Percentiles rank a stretch among this genome's conserved stretches.
These are phyloP conservation scores for Nothura maculosa DNA, from an alignment of 2,797 vertebrate species.

Conservation along the genomic window DNA sequence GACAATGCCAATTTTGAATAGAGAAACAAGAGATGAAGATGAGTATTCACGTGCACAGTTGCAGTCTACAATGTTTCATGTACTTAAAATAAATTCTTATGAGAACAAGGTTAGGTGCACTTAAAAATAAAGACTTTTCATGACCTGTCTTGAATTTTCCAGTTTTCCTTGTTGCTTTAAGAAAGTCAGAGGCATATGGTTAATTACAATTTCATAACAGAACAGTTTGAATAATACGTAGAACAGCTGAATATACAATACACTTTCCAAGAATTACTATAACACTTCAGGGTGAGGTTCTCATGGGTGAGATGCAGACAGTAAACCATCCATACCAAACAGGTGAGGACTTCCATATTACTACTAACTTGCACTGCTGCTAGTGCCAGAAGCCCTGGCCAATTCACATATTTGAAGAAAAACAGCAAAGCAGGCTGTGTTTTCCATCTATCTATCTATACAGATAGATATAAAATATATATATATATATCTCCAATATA, in stretches of 20 bases:
- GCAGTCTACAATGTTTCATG: constrained; percentile 64
- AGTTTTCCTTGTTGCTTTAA: constrained; percentile 76
- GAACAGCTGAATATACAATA: constrained; percentile 67
- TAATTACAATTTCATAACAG: constrained; percentile 65
- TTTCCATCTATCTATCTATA: not conserved
- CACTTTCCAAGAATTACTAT: constrained; percentile 39
- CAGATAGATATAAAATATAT: too few species aligned
- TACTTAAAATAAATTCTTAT: constrained; percentile 67
- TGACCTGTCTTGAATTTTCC: constrained; percentile 69
- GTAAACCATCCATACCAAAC: not conserved
- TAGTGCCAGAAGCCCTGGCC: not conserved
- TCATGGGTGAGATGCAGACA: constrained; percentile 1
- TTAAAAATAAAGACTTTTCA: constrained; percentile 71
- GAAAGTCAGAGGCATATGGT: constrained; percentile 67
- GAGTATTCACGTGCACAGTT: constrained; percentile 57
- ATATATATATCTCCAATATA: too few species aligned
- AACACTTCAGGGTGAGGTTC: constrained; percentile 34
- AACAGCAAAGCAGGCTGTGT: not conserved
- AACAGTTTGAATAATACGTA: constrained; percentile 44
- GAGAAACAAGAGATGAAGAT: constrained; percentile 39
- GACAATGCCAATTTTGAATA: constrained; percentile 66
- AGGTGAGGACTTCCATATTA: not conserved
- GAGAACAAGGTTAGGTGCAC: constrained; percentile 56
- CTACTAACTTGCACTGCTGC: not conserved
- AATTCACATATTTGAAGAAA: not conserved